phyloP scores from a whole-genome alignment of 2,113 vertebrate genomes.

The Empidonax alnorum region DNA sequence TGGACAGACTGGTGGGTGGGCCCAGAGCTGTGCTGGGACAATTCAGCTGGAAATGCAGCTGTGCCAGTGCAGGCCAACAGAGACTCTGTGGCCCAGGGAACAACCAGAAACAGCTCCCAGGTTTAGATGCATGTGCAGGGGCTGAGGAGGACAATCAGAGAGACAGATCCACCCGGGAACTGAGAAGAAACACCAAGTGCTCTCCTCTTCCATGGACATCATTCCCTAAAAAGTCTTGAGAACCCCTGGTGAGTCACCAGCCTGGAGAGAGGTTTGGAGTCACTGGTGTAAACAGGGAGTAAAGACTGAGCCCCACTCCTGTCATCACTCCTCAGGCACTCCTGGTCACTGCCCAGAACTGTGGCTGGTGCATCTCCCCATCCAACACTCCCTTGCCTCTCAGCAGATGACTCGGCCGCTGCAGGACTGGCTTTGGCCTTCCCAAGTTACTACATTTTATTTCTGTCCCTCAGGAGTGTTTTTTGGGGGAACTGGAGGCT shows the following conservation, averaged over 20 bases:
- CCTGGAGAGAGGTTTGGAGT: background rate
- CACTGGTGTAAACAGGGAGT: background rate
- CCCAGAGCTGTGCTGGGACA: background rate
- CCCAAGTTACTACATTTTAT: background rate
- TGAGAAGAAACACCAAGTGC: background rate
- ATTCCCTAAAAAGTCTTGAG: background rate
- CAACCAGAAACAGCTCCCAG: background rate
- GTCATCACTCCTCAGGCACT: background rate
- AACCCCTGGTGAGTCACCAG: background rate
- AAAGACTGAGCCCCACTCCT: background rate
- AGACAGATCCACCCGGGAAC: background rate
- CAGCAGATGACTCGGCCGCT: background rate
- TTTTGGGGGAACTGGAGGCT: background rate
- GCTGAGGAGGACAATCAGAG: background rate
- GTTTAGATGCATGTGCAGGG: background rate
- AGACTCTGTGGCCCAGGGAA: background rate
- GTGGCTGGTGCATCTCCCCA: background rate
- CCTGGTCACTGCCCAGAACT: background rate
- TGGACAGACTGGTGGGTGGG: background rate
- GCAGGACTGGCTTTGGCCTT: background rate
- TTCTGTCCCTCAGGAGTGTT: background rate
- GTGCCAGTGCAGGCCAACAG: background rate
- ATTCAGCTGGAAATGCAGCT: background rate
- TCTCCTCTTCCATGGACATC: background rate
- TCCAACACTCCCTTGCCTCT: background rate